Evolutionary conservation across 2,113 vertebrate genomes (phyloP), one percentile per base, ranked within the genome.

Genomic region (Uropsilus gracilis): DNA sequence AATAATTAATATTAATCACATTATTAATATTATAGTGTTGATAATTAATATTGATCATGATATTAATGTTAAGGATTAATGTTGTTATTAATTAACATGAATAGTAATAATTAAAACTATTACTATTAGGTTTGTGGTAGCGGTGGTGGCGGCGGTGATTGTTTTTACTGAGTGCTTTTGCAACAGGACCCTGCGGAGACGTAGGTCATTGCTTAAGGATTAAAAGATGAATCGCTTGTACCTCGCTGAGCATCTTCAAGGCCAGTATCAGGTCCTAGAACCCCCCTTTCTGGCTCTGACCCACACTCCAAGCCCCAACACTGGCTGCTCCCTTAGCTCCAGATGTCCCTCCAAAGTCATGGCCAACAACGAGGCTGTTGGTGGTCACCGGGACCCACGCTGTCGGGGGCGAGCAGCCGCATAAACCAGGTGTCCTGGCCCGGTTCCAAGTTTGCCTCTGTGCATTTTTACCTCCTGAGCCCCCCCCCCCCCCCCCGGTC

Each of bases 341-440:
- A 6, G 50, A 20, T 53, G 50, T 6, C 50, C 6, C 50, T 18
- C 10, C 75, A 34, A 64, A 0, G 5, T 55, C 37, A 63, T 5
- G 9, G 34, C 71, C 64, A 66, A 75, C 26, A 61, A 28, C 55
- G 30, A 24, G 59, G 42, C 87, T 92, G 64, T 69, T 92, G 95
- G 86, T 97, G 71, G 84, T 91, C 91, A 95, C 26, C 20, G 71
- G 46, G 87, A 95, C 46, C 53, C 30, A 75, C 6, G 77, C 24
- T 90, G 96, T 94, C 84, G 93, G 83, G 68, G 68, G 80, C 91
- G 17, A 93, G 17, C 22, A 86, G 91, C 86, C 66, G 48, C 94
- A 72, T 85, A 81, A 91, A 68, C 95, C 97, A 97, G 97, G 97
- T 97, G 90, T 96, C 78, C 66, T 97, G 97, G 97, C 72, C 57